phyloP scores from a whole-genome alignment of 2,113 vertebrate species.

The Sclerurus mexicanus region DNA sequence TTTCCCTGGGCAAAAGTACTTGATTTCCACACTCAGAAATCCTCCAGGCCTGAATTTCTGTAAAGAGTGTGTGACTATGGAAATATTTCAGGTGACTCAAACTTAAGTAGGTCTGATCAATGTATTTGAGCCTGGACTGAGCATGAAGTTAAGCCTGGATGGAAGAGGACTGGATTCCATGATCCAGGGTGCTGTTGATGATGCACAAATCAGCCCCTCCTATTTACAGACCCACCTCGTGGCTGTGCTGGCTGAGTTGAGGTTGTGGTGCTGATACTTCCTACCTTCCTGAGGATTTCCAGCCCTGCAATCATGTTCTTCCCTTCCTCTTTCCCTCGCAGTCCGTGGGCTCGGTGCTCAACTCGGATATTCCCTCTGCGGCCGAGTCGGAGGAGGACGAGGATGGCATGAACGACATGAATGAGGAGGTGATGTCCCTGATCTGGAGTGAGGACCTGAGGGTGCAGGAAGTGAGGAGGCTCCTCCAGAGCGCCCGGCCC shows the following conservation, averaged over 20 bases:
- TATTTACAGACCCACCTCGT: neutral
- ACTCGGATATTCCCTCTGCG: constrained; percentile 83
- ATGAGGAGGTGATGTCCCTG: constrained; percentile 90
- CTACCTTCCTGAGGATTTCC: neutral
- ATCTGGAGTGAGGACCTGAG: constrained; percentile 96
- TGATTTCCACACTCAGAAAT: neutral
- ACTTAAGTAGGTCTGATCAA: neutral
- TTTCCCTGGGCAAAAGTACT: neutral
- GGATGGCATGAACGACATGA: constrained; percentile 95
- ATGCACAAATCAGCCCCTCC: neutral
- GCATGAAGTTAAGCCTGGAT: neutral
- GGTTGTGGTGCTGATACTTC: neutral
- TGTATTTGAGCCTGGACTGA: neutral
- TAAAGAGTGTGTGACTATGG: accelerated
- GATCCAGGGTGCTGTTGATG: neutral
- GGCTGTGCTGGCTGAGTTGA: neutral
- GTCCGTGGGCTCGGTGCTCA: constrained; percentile 83
- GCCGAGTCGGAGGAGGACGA: constrained; percentile 93
- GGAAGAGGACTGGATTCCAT: neutral
- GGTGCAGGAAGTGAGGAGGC: constrained; percentile 92
- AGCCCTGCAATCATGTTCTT: neutral
- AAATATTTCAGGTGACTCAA: neutral
- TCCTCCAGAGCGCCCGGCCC: constrained; percentile 93
- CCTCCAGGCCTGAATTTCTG: neutral
- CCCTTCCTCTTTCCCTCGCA: neutral